phyloP scores from a whole-genome alignment of 2,888 invertebrate genomes.

The Lithophane ornitopus region DNA sequence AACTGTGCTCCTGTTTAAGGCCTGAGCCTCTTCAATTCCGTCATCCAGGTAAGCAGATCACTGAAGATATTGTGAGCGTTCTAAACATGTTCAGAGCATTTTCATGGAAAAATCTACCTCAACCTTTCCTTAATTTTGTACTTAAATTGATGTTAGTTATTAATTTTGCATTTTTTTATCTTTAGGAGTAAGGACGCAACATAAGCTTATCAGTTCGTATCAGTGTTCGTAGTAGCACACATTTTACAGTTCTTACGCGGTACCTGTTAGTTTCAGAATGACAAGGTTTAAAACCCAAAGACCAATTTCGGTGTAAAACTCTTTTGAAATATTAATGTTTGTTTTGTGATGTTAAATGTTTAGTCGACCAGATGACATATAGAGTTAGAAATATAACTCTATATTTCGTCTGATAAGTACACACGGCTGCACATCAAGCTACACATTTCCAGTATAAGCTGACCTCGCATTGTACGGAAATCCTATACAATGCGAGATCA shows the following conservation, averaged over 20 bases:
- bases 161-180: constrained; percentile 3
- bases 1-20: background rate
- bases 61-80: background rate
- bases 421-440: no score
- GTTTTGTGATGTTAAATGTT: constrained; percentile 2
- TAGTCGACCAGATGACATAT: background rate
- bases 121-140: constrained; percentile 10
- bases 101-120: constrained; percentile 18
- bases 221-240: background rate
- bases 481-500: no score
- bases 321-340: background rate
- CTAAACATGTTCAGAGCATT: constrained; percentile 10
- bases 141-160: background rate
- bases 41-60: background rate
- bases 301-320: background rate
- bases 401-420: background rate
- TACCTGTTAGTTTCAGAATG: background rate
- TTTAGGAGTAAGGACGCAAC: background rate
- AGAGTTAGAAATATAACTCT: background rate
- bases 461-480: no score
- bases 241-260: background rate
- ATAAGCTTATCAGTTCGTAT: background rate
- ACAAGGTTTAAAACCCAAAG: background rate
- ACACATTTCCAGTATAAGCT: no score
- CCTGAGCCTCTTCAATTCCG: background rate